Base-by-base conservation (phyloP, 2,888 invertebrate species). In the Netelia virgata region DNA sequence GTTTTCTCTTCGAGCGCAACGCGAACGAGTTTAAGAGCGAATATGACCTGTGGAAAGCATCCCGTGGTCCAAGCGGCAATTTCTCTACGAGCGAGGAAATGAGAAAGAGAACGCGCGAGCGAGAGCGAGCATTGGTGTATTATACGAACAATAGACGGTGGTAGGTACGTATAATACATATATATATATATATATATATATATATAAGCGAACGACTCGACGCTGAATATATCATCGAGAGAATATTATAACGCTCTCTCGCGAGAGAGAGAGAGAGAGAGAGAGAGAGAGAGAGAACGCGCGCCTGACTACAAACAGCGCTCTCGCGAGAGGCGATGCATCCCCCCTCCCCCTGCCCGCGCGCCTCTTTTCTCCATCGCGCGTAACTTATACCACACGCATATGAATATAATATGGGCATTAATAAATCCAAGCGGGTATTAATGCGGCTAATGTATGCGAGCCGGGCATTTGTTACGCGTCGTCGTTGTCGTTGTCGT, bases 361-460 rank as follows among this genome's bases (percentile, higher is more conserved):
- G 72, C 59, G 61, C 69, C 55, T 57, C 57, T 57, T 57, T 57
- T 43, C 50, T 74, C 41, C n/a, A 55, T 50, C 63, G 18, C 82
- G 68, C 80, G 82, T 87, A 87, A 89, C 87, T 86, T 88, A 85
- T 86, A 86, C 76, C 76, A 86, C 88, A 87, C 88, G 88, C 88
- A 91, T 47, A 47, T 89, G 91, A 91, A 92, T 92, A 92, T 93
- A 91, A 92, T 92, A 92, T 90, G 92, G 90, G 88, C 92, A 92
- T 92, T 92, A 92, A 93, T 92, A 92, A 92, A 92, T 92, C 90
- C 90, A 90, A 91, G 89, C 90, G 88, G 81, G 89, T 92, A 92
- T 92, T 92, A 92, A 92, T 91, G 90, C 91, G 91, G 90, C 92
- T 93, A 92, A 92, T 92, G 91, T 91, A 92, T 91, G 92, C 91